Evolutionary conservation across 23 tunicate species (phyloP), one percentile per base, ranked within the genome.

Genomic region (Styela clava): DNA sequence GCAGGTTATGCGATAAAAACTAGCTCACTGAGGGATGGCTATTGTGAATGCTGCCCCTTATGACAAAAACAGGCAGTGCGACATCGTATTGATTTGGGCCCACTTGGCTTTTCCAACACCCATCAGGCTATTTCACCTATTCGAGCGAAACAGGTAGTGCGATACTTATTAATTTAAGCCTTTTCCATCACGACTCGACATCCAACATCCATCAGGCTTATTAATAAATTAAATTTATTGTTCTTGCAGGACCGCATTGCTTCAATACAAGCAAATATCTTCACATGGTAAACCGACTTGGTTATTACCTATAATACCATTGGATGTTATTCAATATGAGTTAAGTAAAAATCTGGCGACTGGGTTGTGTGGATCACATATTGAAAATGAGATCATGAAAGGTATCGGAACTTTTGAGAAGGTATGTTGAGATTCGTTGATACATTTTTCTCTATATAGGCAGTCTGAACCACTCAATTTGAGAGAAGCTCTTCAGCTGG

Each of bases 351-450:
- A 61, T 29, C 82, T 89, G 56, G 95, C 89, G n/a, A 62, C 63
- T 32, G 74, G 89, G 5, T 64, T 85, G 64, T 81, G 79, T 74
- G 70, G 68, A 19, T 85, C 88, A 22, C 65, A 62, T 3, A 61
- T 52, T 35, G 61, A 36, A 23, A 74, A 74, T 27, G 36, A 69
- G 37, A 2, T 85, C 22, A 52, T 63, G 20, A 63, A 69, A 35
- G 82, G 89, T 28, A 76, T 79, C 26, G 86, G 74, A 74, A 89
- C 95, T 29, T 89, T 68, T 69, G 86, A 89, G 31, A 84, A 89
- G 72, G 95, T 85, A 65, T 63, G 80, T 26, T 24, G 29, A 0
- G n/a, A n/a, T n/a, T n/a, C n/a, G n/a, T n/a, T n/a, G n/a, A n/a
- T n/a, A n/a, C n/a, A n/a, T n/a, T n/a, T n/a, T n/a, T n/a, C n/a